Conservation (phyloP, 2,113 vertebrate genomes). For the Microtus richardsoni region DNA sequence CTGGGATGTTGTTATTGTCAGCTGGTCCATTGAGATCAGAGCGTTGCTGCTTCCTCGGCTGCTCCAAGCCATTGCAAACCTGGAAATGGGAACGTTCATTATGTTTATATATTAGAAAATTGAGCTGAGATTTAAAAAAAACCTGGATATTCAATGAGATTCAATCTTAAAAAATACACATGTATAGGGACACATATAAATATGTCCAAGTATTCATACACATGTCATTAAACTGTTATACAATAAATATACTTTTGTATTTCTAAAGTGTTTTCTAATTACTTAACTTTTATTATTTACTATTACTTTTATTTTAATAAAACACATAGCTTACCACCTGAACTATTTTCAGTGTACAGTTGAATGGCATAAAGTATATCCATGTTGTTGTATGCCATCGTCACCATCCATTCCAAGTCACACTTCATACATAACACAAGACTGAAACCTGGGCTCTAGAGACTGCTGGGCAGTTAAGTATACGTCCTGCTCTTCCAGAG, state of each 20-base stretch:
- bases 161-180: not conserved
- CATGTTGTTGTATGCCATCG: accelerated
- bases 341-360: not conserved
- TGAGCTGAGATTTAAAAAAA: constrained; percentile 17
- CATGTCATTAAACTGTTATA: not conserved
- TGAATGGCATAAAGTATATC: not conserved
- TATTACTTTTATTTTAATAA: not conserved
- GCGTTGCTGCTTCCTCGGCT: constrained; percentile 96
- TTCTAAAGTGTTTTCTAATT: constrained; percentile 7
- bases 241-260: not conserved
- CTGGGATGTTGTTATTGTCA: constrained; percentile 96
- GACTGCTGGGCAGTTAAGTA: not conserved
- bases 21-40: constrained; percentile 96
- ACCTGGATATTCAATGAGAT: not conserved
- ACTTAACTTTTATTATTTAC: not conserved
- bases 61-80: constrained; percentile 93
- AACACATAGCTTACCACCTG: not conserved
- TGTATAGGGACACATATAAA: accelerated
- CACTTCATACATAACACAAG: not conserved
- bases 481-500: not conserved
- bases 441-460: not conserved
- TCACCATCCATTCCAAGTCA: not conserved
- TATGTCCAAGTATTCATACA: no score
- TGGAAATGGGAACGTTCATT: constrained; percentile 75
- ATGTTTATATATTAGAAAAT: constrained; percentile 11